Conservation (phyloP, 1,140 invertebrate species). For the Sminthurides bifidus region DNA sequence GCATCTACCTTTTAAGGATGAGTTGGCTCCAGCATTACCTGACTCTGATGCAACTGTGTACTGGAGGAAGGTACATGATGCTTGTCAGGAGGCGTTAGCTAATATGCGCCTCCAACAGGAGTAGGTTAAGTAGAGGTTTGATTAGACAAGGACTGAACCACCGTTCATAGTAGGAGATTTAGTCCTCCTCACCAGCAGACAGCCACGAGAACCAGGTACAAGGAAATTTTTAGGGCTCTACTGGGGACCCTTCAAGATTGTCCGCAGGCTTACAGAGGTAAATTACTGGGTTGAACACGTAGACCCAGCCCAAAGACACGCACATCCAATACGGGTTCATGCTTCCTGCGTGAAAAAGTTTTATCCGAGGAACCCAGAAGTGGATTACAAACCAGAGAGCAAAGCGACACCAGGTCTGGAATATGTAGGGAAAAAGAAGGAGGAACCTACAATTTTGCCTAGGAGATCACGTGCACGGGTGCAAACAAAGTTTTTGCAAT, state of each 20-base stretch:
- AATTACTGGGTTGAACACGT: background rate
- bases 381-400: too few relatives aligned
- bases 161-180: background rate
- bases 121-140: background rate
- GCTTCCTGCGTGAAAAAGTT: too few relatives aligned
- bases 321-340: background rate
- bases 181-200: too few relatives aligned
- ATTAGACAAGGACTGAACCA: background rate
- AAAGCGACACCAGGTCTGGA: too few relatives aligned
- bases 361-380: too few relatives aligned
- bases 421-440: too few relatives aligned
- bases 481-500: too few relatives aligned
- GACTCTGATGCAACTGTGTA: background rate
- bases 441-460: too few relatives aligned
- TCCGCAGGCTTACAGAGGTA: too few relatives aligned
- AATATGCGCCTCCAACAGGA: background rate
- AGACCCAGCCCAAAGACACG: background rate
- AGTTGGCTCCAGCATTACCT: background rate
- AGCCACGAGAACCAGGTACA: too few relatives aligned
- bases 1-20: background rate
- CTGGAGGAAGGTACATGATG: background rate
- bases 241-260: too few relatives aligned
- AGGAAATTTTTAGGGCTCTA: background rate
- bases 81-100: background rate
- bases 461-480: too few relatives aligned